These are phyloP conservation scores for Lasioglossum leucozonium DNA, from an alignment of 2,888 invertebrate species.

Conservation along the genomic window DNA sequence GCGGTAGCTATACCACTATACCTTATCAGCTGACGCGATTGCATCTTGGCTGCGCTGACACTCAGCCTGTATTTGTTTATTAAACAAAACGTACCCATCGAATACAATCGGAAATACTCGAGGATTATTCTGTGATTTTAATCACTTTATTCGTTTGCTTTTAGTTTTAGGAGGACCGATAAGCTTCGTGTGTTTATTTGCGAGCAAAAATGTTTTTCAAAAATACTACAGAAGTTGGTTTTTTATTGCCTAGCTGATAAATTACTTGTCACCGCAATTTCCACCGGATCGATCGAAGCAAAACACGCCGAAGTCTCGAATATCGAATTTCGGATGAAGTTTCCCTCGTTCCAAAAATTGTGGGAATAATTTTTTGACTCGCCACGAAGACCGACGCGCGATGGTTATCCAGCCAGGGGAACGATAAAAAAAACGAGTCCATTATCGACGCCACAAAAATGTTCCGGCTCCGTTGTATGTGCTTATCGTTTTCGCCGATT, in stretches of 20 bases:
- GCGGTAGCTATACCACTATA: neutral
- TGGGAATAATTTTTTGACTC: neutral
- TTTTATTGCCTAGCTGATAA: neutral
- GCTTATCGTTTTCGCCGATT: neutral
- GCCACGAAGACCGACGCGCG: neutral
- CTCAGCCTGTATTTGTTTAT: neutral
- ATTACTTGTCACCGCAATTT: neutral
- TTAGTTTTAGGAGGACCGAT: no score
- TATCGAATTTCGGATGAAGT: no score
- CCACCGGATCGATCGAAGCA: neutral
- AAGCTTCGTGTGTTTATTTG: no score
- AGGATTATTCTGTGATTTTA: neutral
- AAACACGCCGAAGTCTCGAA: no score
- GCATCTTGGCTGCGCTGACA: neutral
- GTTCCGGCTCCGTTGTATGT: neutral
- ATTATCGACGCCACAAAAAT: neutral
- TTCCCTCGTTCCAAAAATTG: neutral
- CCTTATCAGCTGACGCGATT: slow-evolving; percentile 42
- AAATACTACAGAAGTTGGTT: no score
- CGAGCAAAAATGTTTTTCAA: no score
- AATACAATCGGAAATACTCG: neutral
- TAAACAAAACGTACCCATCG: neutral
- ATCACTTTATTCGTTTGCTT: no score
- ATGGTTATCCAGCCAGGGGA: neutral
- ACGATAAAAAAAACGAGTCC: slow-evolving; percentile 4